Evolutionary conservation across 2,888 invertebrate genomes (phyloP).

Genomic region (Aleiodes testaceus): DNA sequence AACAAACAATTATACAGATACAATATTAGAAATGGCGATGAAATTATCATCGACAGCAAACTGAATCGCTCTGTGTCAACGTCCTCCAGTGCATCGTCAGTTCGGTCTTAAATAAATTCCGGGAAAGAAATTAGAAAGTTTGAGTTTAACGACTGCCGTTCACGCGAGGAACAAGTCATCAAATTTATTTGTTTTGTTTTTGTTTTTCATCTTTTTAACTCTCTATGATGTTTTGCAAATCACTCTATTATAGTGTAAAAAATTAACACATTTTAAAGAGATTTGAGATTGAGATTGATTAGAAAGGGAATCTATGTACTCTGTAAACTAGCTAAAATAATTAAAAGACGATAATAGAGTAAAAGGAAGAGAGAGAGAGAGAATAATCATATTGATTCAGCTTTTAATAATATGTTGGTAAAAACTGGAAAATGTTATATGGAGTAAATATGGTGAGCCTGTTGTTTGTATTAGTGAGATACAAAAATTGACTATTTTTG

Average conservation of each 20-base stretch:
- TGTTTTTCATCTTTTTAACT: background rate
- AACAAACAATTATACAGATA: conserved; percentile 93
- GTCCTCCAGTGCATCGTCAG: conserved; percentile 64
- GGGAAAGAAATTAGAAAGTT: conserved; percentile 29
- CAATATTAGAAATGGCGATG: conserved; percentile 91
- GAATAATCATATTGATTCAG: background rate
- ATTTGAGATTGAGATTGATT: no score
- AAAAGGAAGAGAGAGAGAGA: background rate
- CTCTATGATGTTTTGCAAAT: background rate
- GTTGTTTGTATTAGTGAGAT: conserved; percentile 14
- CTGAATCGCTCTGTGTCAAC: conserved; percentile 74
- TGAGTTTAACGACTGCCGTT: conserved; percentile 28
- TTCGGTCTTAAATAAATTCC: conserved; percentile 66
- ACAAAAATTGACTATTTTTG: conserved; percentile 34
- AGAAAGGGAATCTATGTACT: no score
- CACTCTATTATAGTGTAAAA: background rate
- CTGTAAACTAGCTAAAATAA: no score
- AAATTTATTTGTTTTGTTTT: conserved; percentile 6
- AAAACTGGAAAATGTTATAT: conserved; percentile 20
- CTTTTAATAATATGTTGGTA: background rate
- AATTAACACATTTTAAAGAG: no score
- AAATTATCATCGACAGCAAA: conserved; percentile 91
- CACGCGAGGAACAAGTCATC: conserved; percentile 19
- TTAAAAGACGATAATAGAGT: no score
- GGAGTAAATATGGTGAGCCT: background rate